Base-by-base conservation (phyloP, 1,140 invertebrate species). In the Melitaea cinxia region DNA sequence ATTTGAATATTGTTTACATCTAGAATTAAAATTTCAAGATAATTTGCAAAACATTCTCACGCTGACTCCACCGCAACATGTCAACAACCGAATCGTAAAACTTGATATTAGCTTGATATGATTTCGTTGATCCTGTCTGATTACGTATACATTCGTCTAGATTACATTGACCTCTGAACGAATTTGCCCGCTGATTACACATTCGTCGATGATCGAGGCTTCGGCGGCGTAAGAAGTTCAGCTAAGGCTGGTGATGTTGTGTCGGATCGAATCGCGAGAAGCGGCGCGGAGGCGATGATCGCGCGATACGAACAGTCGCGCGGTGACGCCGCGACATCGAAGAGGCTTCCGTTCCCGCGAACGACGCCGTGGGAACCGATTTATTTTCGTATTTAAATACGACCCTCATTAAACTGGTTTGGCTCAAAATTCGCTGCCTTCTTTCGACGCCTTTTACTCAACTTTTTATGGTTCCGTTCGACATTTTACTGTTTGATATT, bases 331-430 rank as follows among this genome's bases (percentile, higher is more conserved):
- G 84, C 81, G 77, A 82, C 79, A 78, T 74, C 80, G 80, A 70
- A 64, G 67, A 78, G 79, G 85, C 83, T 88, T 90, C 85, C 85
- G 85, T 88, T 90, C 88, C 85, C 88, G 85, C 88, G 83, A 79
- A 68, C 85, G 80, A 87, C 82, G 80, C 85, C 88, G 88, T 90
- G 88, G 88, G 88, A 90, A 90, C 86, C 80, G 82, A 74, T 85
- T 90, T 87, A 88, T 90, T 88, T 89, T 88, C 86, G 79, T 89
- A 88, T 90, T 89, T 88, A 86, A 90, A 88, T 88, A 82, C 86
- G 85, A 88, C 85, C 88, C 85, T 88, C 88, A 90, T 90, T 90
- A 90, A 90, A 90, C 88, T 81, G 85, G 88, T 90, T 90, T 82
- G 74, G 80, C 78, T 88, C 80, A 88, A 87, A 90, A 90, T 90